Percentiles rank a stretch among this genome's conserved stretches.
phyloP scores from a whole-genome alignment of 2,888 invertebrate genomes.

The Zelleria hepariella region DNA sequence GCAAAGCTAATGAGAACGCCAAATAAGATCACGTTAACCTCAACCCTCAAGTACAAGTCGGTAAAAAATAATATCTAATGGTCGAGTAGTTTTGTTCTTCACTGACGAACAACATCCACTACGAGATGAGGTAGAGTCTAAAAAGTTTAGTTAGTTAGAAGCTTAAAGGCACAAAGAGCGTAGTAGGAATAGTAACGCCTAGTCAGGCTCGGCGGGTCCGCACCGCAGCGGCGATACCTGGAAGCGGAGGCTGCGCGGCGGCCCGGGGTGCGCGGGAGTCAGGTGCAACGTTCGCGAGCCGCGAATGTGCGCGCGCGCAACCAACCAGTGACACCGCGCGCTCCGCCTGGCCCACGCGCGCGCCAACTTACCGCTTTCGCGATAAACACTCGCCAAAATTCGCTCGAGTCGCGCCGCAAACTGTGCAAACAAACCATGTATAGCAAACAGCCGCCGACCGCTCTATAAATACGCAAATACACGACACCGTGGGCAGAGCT shows the following conservation, averaged over 20 bases:
- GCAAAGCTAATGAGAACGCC: no score
- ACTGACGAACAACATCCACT: no score
- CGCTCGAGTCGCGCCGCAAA: neutral
- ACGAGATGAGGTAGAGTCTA: no score
- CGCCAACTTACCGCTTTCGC: slow-evolving; percentile 43
- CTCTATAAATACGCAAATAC: slow-evolving; percentile 39
- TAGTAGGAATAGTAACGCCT: slow-evolving; percentile 5
- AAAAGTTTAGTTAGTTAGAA: neutral
- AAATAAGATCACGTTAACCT: no score
- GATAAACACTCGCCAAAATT: slow-evolving; percentile 15
- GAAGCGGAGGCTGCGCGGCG: slow-evolving; percentile 26
- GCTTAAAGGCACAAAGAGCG: neutral
- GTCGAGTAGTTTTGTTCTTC: no score
- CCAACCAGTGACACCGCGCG: slow-evolving; percentile 55
- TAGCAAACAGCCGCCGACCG: slow-evolving; percentile 27
- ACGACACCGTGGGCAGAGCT: slow-evolving; percentile 1
- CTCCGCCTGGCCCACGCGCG: slow-evolving; percentile 57
- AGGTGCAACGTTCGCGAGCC: slow-evolving; percentile 53
- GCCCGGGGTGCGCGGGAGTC: slow-evolving; percentile 32
- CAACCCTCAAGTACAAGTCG: no score
- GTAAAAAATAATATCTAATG: no score
- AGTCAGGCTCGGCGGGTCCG: slow-evolving; percentile 22
- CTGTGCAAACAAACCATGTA: slow-evolving; percentile 32
- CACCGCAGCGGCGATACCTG: slow-evolving; percentile 27
- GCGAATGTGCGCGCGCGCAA: slow-evolving; percentile 16